Conservation (phyloP, 2,113 vertebrate genomes). For the Silurus meridionalis region DNA sequence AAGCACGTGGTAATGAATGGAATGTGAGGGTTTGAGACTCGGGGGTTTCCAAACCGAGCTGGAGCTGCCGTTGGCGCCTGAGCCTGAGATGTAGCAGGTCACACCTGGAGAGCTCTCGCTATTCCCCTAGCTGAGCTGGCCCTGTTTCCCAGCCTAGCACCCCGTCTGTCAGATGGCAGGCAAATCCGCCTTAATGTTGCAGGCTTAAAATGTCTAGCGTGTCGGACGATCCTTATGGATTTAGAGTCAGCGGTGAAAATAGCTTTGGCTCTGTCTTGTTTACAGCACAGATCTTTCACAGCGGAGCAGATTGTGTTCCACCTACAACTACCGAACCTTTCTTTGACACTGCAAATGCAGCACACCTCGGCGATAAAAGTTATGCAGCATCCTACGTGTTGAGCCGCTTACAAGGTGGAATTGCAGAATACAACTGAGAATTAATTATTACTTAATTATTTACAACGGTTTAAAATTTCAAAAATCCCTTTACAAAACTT, state of each 20-base stretch:
- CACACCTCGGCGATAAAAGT: background rate
- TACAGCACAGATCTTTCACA: conserved; percentile 21
- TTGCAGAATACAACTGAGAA: background rate
- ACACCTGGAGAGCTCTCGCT: conserved; percentile 40
- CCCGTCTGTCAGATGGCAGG: conserved; percentile 51
- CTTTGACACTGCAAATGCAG: background rate
- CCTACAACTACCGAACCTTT: background rate
- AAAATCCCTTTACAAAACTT: background rate
- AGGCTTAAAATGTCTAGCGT: conserved; percentile 49
- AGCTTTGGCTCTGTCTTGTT: conserved; percentile 34
- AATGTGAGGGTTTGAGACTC: background rate
- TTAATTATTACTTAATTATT: background rate
- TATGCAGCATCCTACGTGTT: background rate
- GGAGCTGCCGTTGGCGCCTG: conserved; percentile 20
- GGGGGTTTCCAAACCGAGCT: conserved; percentile 17
- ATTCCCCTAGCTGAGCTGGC: conserved; percentile 45
- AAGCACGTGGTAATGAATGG: background rate
- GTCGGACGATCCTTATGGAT: conserved; percentile 52
- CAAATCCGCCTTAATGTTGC: conserved; percentile 63
- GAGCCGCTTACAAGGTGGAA: background rate
- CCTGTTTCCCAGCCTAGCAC: conserved; percentile 48
- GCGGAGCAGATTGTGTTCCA: conserved; percentile 3
- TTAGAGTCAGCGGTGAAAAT: conserved; percentile 33
- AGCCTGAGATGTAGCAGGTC: conserved; percentile 34
- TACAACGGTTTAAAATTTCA: background rate